Conservation (phyloP, 2,113 vertebrate genomes). For the Isurus oxyrinchus region DNA sequence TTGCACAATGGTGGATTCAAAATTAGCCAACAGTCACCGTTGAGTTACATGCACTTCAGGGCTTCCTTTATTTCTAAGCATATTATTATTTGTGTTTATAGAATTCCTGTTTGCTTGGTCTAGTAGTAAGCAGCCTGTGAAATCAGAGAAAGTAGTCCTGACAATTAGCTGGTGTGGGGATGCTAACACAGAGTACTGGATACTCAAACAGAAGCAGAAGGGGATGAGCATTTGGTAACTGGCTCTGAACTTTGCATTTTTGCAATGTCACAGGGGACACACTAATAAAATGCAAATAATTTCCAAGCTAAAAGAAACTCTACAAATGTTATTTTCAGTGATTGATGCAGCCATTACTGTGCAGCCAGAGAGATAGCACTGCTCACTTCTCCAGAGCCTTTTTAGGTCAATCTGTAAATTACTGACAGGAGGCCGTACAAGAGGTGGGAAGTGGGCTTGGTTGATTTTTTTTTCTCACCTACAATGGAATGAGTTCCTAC, state of each 20-base stretch:
- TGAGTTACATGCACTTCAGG: background rate
- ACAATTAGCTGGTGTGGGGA: background rate
- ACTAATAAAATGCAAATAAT: background rate
- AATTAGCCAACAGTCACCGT: background rate
- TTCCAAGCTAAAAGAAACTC: background rate
- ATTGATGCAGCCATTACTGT: background rate
- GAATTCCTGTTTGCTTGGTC: background rate
- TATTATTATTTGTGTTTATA: background rate
- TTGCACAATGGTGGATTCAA: background rate
- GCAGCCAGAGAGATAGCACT: background rate
- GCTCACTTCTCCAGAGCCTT: background rate
- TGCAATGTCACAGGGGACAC: background rate
- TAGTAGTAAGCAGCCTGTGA: background rate
- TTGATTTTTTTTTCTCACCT: background rate
- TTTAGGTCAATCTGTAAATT: background rate
- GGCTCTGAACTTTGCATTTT: background rate
- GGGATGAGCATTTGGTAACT: background rate
- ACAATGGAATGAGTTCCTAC: background rate
- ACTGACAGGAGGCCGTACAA: background rate
- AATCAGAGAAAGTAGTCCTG: background rate
- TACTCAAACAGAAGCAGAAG: background rate
- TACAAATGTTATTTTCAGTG: background rate
- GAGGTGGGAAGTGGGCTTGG: background rate
- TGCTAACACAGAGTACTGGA: background rate
- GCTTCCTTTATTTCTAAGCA: background rate